Base-by-base conservation (phyloP, 1,140 invertebrate genomes). In the Lordiphosa mommai region DNA sequence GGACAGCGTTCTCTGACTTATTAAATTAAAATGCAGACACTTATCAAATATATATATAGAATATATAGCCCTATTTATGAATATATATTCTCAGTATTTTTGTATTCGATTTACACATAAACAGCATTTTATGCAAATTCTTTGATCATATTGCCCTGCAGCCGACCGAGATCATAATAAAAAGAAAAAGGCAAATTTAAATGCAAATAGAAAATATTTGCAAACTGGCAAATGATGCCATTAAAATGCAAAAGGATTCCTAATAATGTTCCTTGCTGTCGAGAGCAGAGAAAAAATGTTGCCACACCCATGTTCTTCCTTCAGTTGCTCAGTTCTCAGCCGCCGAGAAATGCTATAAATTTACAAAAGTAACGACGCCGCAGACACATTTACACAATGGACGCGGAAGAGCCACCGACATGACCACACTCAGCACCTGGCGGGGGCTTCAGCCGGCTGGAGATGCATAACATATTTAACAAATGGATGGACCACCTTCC, bases 161-260 rank as follows among this genome's bases (percentile, higher is more conserved):
- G 41, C 36, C 59, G 43, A 61, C 43, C 51, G 58, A 66, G 61
- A 66, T 66, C 47, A 56, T 37, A 43, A 23, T 23, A 23, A 23
- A 5, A 23, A 23, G 6, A 23, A 49, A 47, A 29, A 23, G 44
- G 41, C 55, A 72, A 82, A 82, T 79, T 61, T 66, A 66, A 79
- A 79, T 80, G 76, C 72, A 77, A 77, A 73, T 80, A 32, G 40
- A 49, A 65, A 57, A 58, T 48, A 55, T 53, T 50, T 27, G 20
- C 29, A 57, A 71, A 59, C 67, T 46, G 40, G 49, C 52, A 79
- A 79, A 79, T 82, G 64, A 74, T 61, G 76, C 52, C 46, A 80
- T 79, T 70, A 80, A 79, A 79, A 79, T 79, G 76, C 74, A 73
- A 80, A 77, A 49, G 20, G 49, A 50, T 71, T 46, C 72, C 30